Percentiles rank a stretch among this genome's conserved stretches.
phyloP scores from a whole-genome alignment of 2,888 invertebrate species.

The Aromia moschata region DNA sequence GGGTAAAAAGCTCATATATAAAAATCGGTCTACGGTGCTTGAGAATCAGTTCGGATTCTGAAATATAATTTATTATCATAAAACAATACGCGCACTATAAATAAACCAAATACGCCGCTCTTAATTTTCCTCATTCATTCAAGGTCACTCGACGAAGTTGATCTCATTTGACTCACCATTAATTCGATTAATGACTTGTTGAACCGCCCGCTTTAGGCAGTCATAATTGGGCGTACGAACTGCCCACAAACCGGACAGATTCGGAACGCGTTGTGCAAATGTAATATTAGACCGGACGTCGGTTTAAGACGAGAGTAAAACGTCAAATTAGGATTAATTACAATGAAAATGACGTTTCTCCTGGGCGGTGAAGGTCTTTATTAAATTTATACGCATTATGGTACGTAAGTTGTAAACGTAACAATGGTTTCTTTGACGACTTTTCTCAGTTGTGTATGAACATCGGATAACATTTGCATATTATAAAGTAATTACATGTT shows the following conservation, averaged over 20 bases:
- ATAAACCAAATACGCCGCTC: too few species aligned
- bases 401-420: not conserved
- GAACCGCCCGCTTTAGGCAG: not conserved
- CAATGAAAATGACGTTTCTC: not conserved
- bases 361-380: not conserved
- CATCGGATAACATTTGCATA: not conserved
- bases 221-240: not conserved
- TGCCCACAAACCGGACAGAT: constrained; percentile 4
- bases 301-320: constrained; percentile 5
- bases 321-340: not conserved
- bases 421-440: not conserved
- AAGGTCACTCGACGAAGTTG: not conserved
- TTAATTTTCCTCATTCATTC: too few species aligned
- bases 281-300: not conserved
- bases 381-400: not conserved
- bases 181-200: not conserved
- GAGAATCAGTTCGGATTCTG: too few species aligned
- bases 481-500: not conserved
- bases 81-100: too few species aligned
- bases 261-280: not conserved
- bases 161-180: not conserved
- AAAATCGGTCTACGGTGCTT: too few species aligned
- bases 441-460: not conserved
- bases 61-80: too few species aligned
- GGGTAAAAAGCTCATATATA: too few species aligned